A percentile compares a stretch with the other conserved stretches of the same genome.
phyloP scores from a whole-genome alignment of 1,140 invertebrate genomes.

The Tetragonula clypearis region DNA sequence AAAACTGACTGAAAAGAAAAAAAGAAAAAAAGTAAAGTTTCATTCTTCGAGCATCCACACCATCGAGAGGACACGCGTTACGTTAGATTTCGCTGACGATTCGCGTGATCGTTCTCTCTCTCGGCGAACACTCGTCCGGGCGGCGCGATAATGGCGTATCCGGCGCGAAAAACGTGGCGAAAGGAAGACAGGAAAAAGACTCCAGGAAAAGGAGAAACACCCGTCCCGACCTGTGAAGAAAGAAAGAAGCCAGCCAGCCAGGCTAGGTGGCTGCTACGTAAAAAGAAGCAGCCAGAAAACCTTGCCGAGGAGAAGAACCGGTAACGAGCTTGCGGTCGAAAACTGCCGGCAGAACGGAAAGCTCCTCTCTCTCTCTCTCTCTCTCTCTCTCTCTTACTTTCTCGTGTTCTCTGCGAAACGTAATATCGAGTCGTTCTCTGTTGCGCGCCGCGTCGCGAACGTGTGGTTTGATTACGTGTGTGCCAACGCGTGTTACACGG shows the following conservation, averaged over 20 bases:
- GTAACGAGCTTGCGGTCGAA: conserved; percentile 63
- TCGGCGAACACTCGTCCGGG: neutral
- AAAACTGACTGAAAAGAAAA: neutral
- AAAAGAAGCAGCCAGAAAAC: conserved; percentile 56
- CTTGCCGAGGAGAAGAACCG: conserved; percentile 53
- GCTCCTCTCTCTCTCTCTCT: neutral
- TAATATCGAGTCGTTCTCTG: conserved; percentile 21
- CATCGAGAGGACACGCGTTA: neutral
- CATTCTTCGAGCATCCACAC: neutral
- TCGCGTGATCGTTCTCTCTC: neutral
- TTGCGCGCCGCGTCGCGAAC: neutral
- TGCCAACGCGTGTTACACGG: conserved; percentile 1
- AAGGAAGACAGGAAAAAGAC: neutral
- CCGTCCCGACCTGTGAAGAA: too few relatives aligned
- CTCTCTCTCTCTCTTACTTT: too few relatives aligned
- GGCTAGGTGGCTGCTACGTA: conserved; percentile 1
- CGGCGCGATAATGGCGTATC: conserved; percentile 8
- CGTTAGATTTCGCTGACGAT: conserved; percentile 1
- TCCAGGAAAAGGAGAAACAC: neutral
- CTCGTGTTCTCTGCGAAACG: conserved; percentile 46
- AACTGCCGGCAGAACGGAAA: neutral
- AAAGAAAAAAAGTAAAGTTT: neutral
- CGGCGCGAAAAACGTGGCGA: neutral
- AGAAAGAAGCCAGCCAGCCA: neutral
- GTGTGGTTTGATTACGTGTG: conserved; percentile 16